Evolutionary conservation across 64 coral and sea anemone species (phyloP).

Genomic region (Actinia equina): DNA sequence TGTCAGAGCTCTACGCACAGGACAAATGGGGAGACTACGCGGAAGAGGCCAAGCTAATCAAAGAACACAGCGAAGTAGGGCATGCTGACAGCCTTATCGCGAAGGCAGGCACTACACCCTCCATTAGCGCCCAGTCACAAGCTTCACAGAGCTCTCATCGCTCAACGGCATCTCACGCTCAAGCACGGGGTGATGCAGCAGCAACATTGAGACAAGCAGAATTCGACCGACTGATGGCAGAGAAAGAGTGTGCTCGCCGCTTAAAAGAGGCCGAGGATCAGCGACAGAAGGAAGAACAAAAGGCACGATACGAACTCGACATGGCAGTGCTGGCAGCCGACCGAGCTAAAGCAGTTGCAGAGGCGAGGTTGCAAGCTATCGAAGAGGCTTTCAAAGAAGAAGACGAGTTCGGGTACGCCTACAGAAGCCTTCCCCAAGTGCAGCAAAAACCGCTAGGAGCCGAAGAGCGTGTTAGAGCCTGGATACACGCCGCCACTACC

Average conservation of each 20-base stretch:
- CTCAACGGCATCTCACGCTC: background rate
- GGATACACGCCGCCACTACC: background rate
- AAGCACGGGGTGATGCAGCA: constrained; percentile 1
- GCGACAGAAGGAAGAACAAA: background rate
- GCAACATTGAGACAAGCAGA: constrained; percentile 24
- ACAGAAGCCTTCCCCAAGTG: background rate
- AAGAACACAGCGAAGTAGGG: background rate
- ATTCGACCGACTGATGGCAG: background rate
- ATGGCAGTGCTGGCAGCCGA: background rate
- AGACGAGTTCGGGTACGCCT: background rate
- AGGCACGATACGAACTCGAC: background rate
- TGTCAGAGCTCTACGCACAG: background rate
- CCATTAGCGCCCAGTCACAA: background rate
- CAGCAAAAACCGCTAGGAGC: background rate
- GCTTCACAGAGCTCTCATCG: background rate
- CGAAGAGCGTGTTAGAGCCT: background rate
- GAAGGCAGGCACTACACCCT: background rate
- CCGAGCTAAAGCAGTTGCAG: background rate
- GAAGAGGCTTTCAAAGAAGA: background rate
- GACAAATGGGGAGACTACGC: constrained; percentile 3
- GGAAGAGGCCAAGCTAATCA: background rate
- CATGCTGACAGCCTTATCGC: background rate
- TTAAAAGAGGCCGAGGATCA: background rate
- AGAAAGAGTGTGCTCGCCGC: background rate
- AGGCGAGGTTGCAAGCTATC: constrained; percentile 5